Base-by-base conservation (phyloP, 2,888 invertebrate genomes). In the Ditula angustiorana region DNA sequence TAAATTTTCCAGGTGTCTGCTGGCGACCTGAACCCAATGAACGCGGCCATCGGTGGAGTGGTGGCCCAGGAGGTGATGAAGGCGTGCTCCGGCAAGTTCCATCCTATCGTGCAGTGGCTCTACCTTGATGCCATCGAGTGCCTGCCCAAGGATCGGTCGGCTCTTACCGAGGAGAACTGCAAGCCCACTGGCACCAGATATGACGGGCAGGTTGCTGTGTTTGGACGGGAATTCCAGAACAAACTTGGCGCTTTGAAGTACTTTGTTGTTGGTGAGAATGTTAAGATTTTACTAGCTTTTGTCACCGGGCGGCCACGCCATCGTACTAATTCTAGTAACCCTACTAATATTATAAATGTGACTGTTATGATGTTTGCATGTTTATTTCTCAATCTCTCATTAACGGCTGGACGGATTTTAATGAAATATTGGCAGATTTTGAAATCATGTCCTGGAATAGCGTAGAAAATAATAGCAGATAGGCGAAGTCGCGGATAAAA, bases 21-120 rank as follows among this genome's bases (percentile, higher is more conserved):
- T 4, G 98, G 98, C 2, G 96, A 96, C 78, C 86, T 97, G 30
- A 96, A 96, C 80, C 99, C 99, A 0, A 95, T 99, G 91, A 97
- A 98, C 81, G 98, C 98, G 0, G 96, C 97, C 0, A 96, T 99
- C 74, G 99, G 99, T 55, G 99, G 99, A 19, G 95, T 99, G 61
- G 97, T 99, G 4, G 99, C 99, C 23, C 99, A 99, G 89, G 99
- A 99, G 92, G 98, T 97, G n/a, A 96, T 99, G 96, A 99, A 99
- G 92, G 99, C 98, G 0, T 98, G 98, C 88, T 97, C 97, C 46
- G 99, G 99, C 61, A 99, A 99, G 87, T 99, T 99, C 88, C 95
- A 96, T 71, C 99, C 99, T 0, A 96, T 99, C 69, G 94, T 94
- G 77, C 98, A 99, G 82, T 99, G 97, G 96, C 87, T 99, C 58